Base-by-base conservation (phyloP, 2,797 vertebrate species). In the Typhlichthys eigenmanni region DNA sequence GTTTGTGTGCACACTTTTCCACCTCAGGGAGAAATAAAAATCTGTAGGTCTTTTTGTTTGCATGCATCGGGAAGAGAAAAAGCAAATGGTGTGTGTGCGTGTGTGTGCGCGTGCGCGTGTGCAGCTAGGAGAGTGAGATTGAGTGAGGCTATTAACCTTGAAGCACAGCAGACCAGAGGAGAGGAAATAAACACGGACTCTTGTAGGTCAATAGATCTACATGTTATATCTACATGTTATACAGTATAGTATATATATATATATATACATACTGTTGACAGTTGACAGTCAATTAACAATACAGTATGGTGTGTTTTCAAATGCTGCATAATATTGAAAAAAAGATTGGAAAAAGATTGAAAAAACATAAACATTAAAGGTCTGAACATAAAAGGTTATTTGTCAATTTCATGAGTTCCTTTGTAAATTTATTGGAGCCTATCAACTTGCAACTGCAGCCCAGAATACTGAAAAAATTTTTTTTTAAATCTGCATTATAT, bases 121-220 rank as follows among this genome's bases (percentile, higher is more conserved):
- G 24, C 24, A 29, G 24, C 47, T 9, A 10, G 47, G 47, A 48
- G 47, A 14, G n/a, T 48, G 47, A 13, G 47, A 48, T 13, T 48
- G n/a, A 48, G n/a, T 13, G 47, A 48, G 47, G 47, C 47, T 48
- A 48, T 48, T 48, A 48, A 48, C 47, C 47, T 48, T 48, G 47
- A 48, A 48, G 47, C 47, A 48, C n/a, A 14, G 47, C 47, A 48
- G 47, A 48, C 11, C 47, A 48, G 47, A 48, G 47, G 47, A 48
- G n/a, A 14, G 47, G 47, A 9, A 19, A 19, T 47, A 24, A 32
- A n/a, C 24, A 24, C 17, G 29, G 14, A 29, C 6, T 47, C 19
- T 7, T 14, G 49, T 14, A 14, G 49, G 38, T 43, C 38, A 43
- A 9, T 14, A 14, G 49, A 47, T 43, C 2, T 3, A 17, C n/a